phyloP scores from a whole-genome alignment of 1,140 invertebrate species.

The Watersipora subatra region DNA sequence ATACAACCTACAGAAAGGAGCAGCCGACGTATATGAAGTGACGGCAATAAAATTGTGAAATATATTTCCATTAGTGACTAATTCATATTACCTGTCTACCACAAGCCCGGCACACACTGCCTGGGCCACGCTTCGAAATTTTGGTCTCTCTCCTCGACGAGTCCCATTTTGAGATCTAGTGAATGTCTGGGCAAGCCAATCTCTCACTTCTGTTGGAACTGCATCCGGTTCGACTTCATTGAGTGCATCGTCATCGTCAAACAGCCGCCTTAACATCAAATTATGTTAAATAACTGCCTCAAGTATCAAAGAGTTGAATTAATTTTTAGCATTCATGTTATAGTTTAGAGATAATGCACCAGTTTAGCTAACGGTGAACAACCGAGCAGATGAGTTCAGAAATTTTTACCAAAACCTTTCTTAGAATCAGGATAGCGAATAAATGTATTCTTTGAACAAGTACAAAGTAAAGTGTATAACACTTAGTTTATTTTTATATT shows the following conservation, averaged over 20 bases:
- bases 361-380: no score
- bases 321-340: no score
- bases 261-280: conserved; percentile 37
- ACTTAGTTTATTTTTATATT: no score
- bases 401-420: no score
- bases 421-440: no score
- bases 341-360: conserved; percentile 38
- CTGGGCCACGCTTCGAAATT: conserved; percentile 86
- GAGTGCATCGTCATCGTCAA: conserved; percentile 69
- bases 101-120: conserved; percentile 93
- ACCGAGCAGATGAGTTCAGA: no score
- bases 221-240: conserved; percentile 89
- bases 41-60: no score
- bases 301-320: neutral
- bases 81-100: conserved; percentile 58
- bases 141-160: conserved; percentile 43
- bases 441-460: no score
- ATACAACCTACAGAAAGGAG: no score
- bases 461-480: no score
- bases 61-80: no score
- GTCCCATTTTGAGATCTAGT: conserved; percentile 50
- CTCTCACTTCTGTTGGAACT: conserved; percentile 82
- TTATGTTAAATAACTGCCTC: neutral
- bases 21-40: no score
- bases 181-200: conserved; percentile 95